A percentile compares a stretch with the other conserved stretches of the same genome.
phyloP scores from a whole-genome alignment of 2,797 vertebrate genomes.

The Carcharodon carcharias region DNA sequence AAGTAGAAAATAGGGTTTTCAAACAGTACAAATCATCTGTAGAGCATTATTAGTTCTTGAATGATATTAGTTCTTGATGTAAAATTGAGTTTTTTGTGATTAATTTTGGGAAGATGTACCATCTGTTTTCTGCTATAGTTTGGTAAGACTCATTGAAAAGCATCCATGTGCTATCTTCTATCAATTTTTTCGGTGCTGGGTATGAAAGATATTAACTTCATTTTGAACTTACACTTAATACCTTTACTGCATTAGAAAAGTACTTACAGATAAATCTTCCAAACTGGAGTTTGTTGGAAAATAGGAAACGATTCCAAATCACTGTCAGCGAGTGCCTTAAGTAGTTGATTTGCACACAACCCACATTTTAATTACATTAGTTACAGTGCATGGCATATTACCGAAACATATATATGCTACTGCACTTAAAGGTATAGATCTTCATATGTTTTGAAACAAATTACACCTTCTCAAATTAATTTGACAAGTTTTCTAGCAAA shows the following conservation, averaged over 20 bases:
- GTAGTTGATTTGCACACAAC: background rate
- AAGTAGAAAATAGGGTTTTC: background rate
- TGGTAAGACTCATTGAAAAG: background rate
- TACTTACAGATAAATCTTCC: background rate
- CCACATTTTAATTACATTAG: slow-evolving; percentile 18
- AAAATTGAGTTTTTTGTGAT: background rate
- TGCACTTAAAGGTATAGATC: background rate
- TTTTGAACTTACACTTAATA: slow-evolving; percentile 13
- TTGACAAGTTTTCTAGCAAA: background rate
- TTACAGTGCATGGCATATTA: background rate
- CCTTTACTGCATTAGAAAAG: background rate
- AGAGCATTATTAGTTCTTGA: background rate
- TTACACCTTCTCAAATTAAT: background rate
- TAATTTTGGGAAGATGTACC: background rate
- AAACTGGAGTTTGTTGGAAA: background rate
- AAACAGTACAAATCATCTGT: background rate
- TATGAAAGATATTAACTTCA: background rate
- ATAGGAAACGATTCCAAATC: background rate
- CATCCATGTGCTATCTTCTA: background rate
- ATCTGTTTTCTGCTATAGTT: background rate
- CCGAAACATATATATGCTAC: background rate
- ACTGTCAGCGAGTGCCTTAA: background rate
- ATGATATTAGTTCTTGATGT: background rate
- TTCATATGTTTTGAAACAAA: background rate
- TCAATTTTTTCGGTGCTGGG: background rate